These are phyloP conservation scores for Gerris buenoi DNA, from an alignment of 1,140 invertebrate species.

Conservation along the genomic window DNA sequence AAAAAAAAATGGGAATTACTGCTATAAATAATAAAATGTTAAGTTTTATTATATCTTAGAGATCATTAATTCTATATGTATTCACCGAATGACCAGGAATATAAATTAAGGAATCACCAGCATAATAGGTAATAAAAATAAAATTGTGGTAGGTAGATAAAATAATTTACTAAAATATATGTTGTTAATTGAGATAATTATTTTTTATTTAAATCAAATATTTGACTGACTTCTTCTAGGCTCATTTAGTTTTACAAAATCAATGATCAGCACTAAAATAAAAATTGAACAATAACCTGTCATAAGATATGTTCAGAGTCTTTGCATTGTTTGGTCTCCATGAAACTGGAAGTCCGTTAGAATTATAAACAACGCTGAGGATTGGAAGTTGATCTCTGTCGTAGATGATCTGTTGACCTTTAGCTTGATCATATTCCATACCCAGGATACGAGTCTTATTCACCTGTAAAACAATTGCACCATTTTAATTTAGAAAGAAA, in stretches of 20 bases:
- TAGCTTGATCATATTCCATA: conserved; percentile 79
- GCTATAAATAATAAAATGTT: no score
- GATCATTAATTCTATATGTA: no score
- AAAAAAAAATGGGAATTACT: no score
- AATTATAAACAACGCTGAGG: conserved; percentile 72
- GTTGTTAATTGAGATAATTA: no score
- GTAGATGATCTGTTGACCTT: conserved; percentile 73
- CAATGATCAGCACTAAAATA: neutral
- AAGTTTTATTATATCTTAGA: no score
- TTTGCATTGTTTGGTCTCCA: conserved; percentile 56
- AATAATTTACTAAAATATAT: no score
- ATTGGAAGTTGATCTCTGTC: conserved; percentile 66
- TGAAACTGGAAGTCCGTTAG: conserved; percentile 62
- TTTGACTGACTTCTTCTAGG: no score
- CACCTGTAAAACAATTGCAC: no score
- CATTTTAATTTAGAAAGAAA: no score
- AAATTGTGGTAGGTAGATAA: neutral
- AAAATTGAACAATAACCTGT: conserved; percentile 35
- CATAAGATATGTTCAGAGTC: conserved; percentile 77
- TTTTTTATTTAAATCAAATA: no score
- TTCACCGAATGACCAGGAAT: no score
- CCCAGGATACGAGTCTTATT: conserved; percentile 68
- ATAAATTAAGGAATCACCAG: neutral
- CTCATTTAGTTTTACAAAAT: neutral
- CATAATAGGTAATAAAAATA: neutral